Percentiles rank a stretch among this genome's conserved stretches.
Conservation (phyloP, 35 echinoderm and acorn worm genomes). For the Acanthaster planci region DNA sequence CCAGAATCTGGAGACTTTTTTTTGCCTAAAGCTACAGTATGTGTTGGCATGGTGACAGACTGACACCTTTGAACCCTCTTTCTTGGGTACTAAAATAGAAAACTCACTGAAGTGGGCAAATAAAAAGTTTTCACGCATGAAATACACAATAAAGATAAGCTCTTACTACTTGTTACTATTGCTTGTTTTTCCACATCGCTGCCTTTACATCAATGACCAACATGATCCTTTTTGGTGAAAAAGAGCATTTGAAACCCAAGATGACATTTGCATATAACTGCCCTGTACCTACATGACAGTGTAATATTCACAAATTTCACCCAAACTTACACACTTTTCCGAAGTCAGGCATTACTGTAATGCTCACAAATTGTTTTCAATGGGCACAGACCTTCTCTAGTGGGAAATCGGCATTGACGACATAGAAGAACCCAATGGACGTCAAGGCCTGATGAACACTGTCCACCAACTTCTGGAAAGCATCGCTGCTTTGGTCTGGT, state of each 20-base stretch:
- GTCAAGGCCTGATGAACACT: conserved; percentile 80
- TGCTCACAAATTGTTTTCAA: not conserved
- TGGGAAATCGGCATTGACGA: conserved; percentile 76
- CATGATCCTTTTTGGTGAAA: not conserved
- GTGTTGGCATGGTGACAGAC: no score
- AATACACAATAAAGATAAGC: no score
- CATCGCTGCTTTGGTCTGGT: conserved; percentile 30
- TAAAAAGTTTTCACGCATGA: no score
- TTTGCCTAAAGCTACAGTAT: no score
- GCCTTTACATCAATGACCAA: not conserved
- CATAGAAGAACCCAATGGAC: conserved; percentile 86
- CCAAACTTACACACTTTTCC: not conserved
- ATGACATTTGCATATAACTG: not conserved
- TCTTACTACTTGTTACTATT: not conserved
- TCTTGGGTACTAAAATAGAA: no score
- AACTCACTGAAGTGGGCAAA: no score
- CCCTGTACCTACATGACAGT: not conserved
- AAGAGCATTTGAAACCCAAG: not conserved
- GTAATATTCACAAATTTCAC: not conserved
- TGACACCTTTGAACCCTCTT: no score
- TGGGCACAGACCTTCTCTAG: conserved; percentile 53
- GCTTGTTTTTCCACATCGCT: no score
- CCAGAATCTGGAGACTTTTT: no score
- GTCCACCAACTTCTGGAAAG: conserved; percentile 59
- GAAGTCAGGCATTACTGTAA: not conserved